Evolutionary conservation across 1,140 invertebrate species (phyloP), one percentile per base, ranked within the genome.

Genomic region (Trichonephila inaurata): DNA sequence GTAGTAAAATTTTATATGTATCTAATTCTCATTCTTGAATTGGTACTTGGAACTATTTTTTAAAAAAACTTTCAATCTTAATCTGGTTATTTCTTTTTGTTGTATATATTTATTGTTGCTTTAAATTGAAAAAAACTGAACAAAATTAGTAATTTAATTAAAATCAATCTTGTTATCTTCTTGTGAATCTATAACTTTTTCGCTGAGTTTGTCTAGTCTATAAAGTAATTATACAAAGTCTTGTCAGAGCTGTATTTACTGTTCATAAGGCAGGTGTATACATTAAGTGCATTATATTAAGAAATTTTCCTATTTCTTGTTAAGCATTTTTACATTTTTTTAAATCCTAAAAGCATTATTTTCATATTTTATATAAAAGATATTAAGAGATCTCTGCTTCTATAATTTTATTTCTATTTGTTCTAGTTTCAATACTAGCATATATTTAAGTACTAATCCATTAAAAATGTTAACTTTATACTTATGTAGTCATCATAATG

Each of bases 331-430:
- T 77, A 77, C 72, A 19, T 33, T 77, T 58, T 83, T 83, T 83
- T 83, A 10, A 51, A 83, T 83, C 19, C 44, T 64, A 64, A 21
- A 88, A 21, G 21, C 24, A 62, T 33, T 88, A 88, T 88, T 88
- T 88, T 88, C 61, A 40, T n/a, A 88, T 88, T 88, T 88, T 88
- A 61, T 88, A 88, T 24, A 40, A 61, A 88, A 62, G n/a, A 40
- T 66, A 21, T 88, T 64, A 40, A 66, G 24, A 66, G 24, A 66
- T 88, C 19, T 24, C 4, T 77, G 19, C 44, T 60, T 60, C 21
- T 24, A 58, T 83, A 6, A 83, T 83, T 83, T 83, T 58, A 60
- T 24, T n/a, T n/a, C n/a, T 83, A 19, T 83, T 21, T 83, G 21
- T 60, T n/a, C 14, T 28, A 77, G n/a, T n/a, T 83, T 83, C 19